Base-by-base conservation (phyloP, 2,113 vertebrate species). In the Saccopteryx leptura region DNA sequence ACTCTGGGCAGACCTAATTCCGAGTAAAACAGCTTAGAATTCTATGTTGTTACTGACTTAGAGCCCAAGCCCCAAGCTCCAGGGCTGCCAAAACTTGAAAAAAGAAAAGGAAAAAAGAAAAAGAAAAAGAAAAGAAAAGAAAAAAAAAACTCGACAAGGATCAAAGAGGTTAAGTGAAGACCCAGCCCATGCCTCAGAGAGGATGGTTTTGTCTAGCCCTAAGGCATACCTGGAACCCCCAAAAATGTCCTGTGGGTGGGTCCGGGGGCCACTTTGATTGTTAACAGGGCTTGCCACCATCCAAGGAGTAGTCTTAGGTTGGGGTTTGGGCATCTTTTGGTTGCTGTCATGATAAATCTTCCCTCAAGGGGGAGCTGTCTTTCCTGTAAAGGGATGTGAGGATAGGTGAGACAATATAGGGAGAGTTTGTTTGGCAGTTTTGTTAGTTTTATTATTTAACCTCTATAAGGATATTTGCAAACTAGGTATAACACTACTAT, bases 111-210 rank as follows among this genome's bases (percentile, higher is more conserved):
- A 7, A 48, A 87, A 23, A 71, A 93, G 39, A 19, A 21, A 78
- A 95, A 69, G 81, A 17, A 72, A 94, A 18, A 17, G 68, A 7
- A 48, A 87, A 23, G 65, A 21, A 78, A 95, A 69, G 81, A 17
- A 72, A 94, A 18, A 17, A 93, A 56, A 28, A 71, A 69, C 19
- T 75, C 56, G 72, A 48, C 68, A 65, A 74, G 13, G 24, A 17
- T 56, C n/a, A 24, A 46, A 66, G 75, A 90, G 14, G 3, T 63
- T n/a, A 76, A 52, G 9, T 6, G 60, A 88, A 94, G 89, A 82
- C 1, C 26, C 54, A 78, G 14, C 18, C 17, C 56, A 18, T 7
- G 63, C 28, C 78, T 88, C 87, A 78, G 76, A 83, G 50, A 46
- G 10, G 10, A 1, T 28, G 17, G 23, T 21, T 54, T 61, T 89